These are phyloP conservation scores for Hylaeus anthracinus DNA, from an alignment of 1,140 invertebrate genomes.

Conservation along the genomic window DNA sequence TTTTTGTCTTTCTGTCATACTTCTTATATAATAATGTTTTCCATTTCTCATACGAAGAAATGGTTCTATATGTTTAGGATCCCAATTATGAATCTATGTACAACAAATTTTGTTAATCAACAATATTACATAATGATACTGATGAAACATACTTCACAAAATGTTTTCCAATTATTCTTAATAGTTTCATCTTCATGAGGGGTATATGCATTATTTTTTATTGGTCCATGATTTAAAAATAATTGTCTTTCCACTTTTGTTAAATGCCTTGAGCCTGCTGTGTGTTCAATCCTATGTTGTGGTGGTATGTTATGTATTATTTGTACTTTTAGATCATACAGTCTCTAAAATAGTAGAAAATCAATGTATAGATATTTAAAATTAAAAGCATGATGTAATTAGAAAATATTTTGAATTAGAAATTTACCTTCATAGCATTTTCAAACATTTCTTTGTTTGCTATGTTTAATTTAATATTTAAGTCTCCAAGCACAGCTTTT, in stretches of 20 bases:
- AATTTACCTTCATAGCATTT: slow-evolving; percentile 23
- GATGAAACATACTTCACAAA: slow-evolving; percentile 70
- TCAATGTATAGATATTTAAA: slow-evolving; percentile 11
- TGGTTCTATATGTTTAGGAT: slow-evolving; percentile 55
- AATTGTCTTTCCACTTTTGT: slow-evolving; percentile 38
- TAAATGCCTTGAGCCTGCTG: slow-evolving; percentile 47
- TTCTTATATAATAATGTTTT: slow-evolving; percentile 57
- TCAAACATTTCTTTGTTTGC: slow-evolving; percentile 18
- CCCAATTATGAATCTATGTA: slow-evolving; percentile 69
- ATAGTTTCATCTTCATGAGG: slow-evolving; percentile 71
- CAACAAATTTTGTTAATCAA: background rate
- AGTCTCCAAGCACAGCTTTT: slow-evolving; percentile 14
- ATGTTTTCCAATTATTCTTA: slow-evolving; percentile 72
- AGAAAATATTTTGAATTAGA: background rate
- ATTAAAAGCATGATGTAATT: background rate
- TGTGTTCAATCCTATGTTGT: slow-evolving; percentile 72
- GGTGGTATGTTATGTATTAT: slow-evolving; percentile 67
- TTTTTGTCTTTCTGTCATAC: slow-evolving; percentile 61
- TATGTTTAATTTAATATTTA: background rate
- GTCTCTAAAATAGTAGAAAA: slow-evolving; percentile 61
- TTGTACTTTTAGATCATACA: slow-evolving; percentile 61
- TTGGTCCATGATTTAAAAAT: slow-evolving; percentile 63
- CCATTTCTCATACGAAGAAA: slow-evolving; percentile 64
- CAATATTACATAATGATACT: slow-evolving; percentile 8
- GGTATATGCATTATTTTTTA: slow-evolving; percentile 66